Percentiles rank a stretch among this genome's conserved stretches.
Conservation (phyloP, 1,140 invertebrate species). For the Hyles euphorbiae region DNA sequence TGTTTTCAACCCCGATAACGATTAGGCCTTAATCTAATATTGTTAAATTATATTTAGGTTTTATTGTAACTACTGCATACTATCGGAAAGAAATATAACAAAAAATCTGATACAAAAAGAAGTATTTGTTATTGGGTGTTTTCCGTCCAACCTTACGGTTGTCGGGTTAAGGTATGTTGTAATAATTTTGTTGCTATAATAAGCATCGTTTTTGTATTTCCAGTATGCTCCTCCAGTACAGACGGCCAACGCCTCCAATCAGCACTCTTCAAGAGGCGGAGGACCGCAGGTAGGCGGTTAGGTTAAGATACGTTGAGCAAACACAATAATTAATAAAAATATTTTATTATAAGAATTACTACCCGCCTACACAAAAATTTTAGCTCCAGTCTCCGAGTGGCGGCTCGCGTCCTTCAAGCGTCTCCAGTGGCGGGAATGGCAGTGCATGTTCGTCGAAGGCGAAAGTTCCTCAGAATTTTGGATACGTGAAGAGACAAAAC, state of each 20-base stretch:
- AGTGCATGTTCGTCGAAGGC: constrained; percentile 77
- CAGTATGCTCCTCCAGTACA: constrained; percentile 39
- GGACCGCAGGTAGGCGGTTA: constrained; percentile 44
- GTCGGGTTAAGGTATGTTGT: too few relatives aligned
- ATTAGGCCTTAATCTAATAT: too few relatives aligned
- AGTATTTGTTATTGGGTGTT: too few relatives aligned
- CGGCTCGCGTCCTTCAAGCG: constrained; percentile 59
- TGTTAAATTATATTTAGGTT: too few relatives aligned
- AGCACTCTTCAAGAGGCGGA: constrained; percentile 54
- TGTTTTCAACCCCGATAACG: too few relatives aligned
- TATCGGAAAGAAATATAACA: too few relatives aligned
- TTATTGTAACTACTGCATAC: too few relatives aligned
- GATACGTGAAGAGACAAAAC: constrained; percentile 87
- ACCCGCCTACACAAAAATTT: constrained; percentile 8
- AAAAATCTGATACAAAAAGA: too few relatives aligned
- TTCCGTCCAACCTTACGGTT: too few relatives aligned
- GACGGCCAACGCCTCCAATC: constrained; percentile 46
- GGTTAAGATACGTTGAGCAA: background rate
- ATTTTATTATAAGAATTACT: constrained; percentile 1
- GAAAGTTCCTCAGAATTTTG: constrained; percentile 85
- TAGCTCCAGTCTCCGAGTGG: constrained; percentile 68
- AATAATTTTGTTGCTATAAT: background rate
- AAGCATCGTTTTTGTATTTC: constrained; percentile 21
- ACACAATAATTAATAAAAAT: background rate
- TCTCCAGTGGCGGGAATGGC: constrained; percentile 62